Evolutionary conservation across 2,797 vertebrate genomes (phyloP).

Genomic region (Scleropages formosus): DNA sequence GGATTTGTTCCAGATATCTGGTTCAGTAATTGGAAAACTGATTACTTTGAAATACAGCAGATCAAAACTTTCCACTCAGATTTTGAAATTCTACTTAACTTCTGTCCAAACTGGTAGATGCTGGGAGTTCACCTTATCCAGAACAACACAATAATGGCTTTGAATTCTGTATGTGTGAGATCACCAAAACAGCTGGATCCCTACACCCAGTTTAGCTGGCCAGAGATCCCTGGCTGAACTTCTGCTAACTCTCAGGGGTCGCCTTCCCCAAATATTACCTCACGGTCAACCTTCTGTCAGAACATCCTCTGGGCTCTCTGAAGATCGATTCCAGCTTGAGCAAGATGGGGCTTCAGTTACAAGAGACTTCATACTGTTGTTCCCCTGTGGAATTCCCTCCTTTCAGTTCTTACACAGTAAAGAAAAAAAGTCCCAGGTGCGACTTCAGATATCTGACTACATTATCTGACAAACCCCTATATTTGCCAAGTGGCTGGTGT

Average conservation of each 20-base stretch:
- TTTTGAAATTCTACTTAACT: not conserved
- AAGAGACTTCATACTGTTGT: not conserved
- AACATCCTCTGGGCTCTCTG: slow-evolving; percentile 3
- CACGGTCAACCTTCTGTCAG: slow-evolving; percentile 18
- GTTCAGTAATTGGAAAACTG: too few species aligned
- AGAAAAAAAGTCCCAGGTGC: slow-evolving; percentile 10
- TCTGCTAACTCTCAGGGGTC: slow-evolving; percentile 28
- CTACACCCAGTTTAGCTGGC: slow-evolving; percentile 46
- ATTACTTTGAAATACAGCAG: too few species aligned
- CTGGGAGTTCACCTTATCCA: slow-evolving; percentile 37
- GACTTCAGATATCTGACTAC: slow-evolving; percentile 19
- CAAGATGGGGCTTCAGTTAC: slow-evolving; percentile 17
- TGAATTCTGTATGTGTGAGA: slow-evolving; percentile 48
- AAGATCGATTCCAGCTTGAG: not conserved
- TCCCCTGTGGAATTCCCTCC: slow-evolving; percentile 12
- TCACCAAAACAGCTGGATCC: slow-evolving; percentile 51
- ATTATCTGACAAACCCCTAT: slow-evolving; percentile 2
- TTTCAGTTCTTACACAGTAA: not conserved
- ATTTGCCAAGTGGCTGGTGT: slow-evolving; percentile 22
- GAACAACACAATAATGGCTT: slow-evolving; percentile 38
- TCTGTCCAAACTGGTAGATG: slow-evolving; percentile 38
- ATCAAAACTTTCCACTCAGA: too few species aligned
- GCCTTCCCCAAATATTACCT: slow-evolving; percentile 30
- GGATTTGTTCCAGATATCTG: too few species aligned
- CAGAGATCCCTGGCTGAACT: slow-evolving; percentile 27